Evolutionary conservation across 2,888 invertebrate species (phyloP).

Genomic region (Gortyna flavago): DNA sequence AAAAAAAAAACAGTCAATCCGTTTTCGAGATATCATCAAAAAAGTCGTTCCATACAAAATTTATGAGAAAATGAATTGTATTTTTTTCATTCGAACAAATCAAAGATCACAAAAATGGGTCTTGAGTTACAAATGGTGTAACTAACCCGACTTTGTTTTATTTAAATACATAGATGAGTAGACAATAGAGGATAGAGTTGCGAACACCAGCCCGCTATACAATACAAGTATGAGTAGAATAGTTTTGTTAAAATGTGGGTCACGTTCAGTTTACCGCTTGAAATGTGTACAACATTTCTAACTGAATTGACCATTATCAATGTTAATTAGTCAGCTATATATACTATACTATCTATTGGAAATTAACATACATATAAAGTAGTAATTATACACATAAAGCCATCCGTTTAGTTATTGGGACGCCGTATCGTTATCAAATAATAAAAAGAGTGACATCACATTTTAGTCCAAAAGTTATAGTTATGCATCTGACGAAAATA

Average conservation of each 20-base stretch:
- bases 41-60: too few species aligned
- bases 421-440: neutral
- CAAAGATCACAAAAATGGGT: too few species aligned
- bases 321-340: slow-evolving; percentile 13
- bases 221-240: neutral
- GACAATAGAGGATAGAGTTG: neutral
- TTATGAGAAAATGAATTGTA: too few species aligned
- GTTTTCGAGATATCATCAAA: too few species aligned
- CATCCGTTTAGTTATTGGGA: slow-evolving; percentile 22
- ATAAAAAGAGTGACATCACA: neutral
- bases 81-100: too few species aligned
- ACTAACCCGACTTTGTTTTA: too few species aligned
- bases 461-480: neutral
- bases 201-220: neutral
- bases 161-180: too few species aligned
- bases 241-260: slow-evolving; percentile 1
- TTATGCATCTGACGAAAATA: neutral
- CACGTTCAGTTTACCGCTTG: neutral
- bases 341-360: slow-evolving; percentile 3
- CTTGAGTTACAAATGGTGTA: too few species aligned
- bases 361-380: slow-evolving; percentile 19
- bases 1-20: too few species aligned
- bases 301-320: slow-evolving; percentile 10
- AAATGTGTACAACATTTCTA: slow-evolving; percentile 1
- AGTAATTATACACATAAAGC: slow-evolving; percentile 12